Evolutionary conservation across 2,888 invertebrate genomes (phyloP), one percentile per base, ranked within the genome.

Genomic region (Schizotus pectinicornis): DNA sequence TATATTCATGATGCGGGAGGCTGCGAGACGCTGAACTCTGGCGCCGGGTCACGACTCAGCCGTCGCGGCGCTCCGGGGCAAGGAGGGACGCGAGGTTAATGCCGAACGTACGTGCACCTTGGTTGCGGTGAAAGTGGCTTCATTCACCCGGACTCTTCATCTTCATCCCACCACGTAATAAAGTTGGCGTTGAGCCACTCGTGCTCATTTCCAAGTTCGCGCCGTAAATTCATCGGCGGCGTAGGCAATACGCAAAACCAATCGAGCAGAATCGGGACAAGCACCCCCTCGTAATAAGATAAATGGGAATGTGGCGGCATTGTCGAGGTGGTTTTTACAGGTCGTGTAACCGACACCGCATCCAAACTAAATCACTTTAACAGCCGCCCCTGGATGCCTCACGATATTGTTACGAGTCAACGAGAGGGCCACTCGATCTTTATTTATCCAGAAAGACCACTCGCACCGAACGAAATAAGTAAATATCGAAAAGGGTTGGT

Each of bases 21-120:
- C 41, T 60, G 46, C 52, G 33, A 35, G 59, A 35, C 55, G 35
- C 46, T 55, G 61, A 56, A 60, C 59, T 56, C 50, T 47, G 70
- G 65, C 72, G 72, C 67, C 72, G 64, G 70, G 69, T 70, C 72
- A 69, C 65, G 69, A 63, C 68, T 65, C 59, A 59, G 59, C 41
- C 63, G 67, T 64, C 67, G 65, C 65, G 63, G 58, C 68, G 67
- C 61, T 43, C 41, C 32, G 13, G 45, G 49, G 61, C 51, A 52
- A 35, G 31, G 32, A 49, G 11, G 46, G 39, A 46, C 55, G 11
- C 35, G 33, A 56, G 56, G 56, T 56, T 56, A 56, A 56, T 38
- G 56, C 43, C 38, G 56, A 34, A 7, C 38, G 52, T 52, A 51
- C 51, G 49, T 49, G 49, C 45, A 37, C 11, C 38, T 49, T 12